These are phyloP conservation scores for Lophura nycthemera DNA, from an alignment of 2,113 vertebrate genomes.

Conservation along the genomic window DNA sequence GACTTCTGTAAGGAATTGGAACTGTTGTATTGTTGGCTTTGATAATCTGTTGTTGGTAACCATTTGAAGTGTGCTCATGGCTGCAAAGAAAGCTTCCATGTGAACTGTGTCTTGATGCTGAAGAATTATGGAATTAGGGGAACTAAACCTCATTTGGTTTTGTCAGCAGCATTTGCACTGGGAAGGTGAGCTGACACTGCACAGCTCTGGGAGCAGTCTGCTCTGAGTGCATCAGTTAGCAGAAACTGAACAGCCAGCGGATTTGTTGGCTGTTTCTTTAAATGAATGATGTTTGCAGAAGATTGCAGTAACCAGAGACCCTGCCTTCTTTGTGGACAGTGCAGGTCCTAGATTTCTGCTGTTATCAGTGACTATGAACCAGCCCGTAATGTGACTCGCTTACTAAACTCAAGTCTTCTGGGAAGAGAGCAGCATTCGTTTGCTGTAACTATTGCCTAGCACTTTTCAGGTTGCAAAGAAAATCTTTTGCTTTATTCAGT, in stretches of 20 bases:
- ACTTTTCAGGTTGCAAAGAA: background rate
- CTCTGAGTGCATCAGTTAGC: background rate
- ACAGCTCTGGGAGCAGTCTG: too few species aligned
- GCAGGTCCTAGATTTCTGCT: background rate
- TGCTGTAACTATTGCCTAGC: background rate
- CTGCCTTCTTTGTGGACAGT: background rate
- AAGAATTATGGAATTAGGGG: background rate
- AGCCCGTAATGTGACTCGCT: background rate
- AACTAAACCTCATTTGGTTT: rapidly evolving
- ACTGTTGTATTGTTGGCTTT: background rate
- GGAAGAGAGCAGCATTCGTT: background rate
- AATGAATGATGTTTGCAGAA: background rate
- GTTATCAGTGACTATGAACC: background rate
- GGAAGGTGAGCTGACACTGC: rapidly evolving
- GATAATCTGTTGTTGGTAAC: background rate
- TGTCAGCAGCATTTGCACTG: rapidly evolving
- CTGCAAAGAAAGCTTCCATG: background rate
- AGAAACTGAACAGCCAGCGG: background rate
- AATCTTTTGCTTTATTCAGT: background rate
- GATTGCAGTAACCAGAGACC: background rate
- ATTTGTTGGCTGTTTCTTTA: too few species aligned
- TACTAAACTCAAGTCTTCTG: background rate
- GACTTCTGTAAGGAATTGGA: background rate
- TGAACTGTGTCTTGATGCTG: background rate
- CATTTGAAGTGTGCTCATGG: background rate